phyloP scores from a whole-genome alignment of 2,797 vertebrate genomes.

The Phaenicophaeus curvirostris region DNA sequence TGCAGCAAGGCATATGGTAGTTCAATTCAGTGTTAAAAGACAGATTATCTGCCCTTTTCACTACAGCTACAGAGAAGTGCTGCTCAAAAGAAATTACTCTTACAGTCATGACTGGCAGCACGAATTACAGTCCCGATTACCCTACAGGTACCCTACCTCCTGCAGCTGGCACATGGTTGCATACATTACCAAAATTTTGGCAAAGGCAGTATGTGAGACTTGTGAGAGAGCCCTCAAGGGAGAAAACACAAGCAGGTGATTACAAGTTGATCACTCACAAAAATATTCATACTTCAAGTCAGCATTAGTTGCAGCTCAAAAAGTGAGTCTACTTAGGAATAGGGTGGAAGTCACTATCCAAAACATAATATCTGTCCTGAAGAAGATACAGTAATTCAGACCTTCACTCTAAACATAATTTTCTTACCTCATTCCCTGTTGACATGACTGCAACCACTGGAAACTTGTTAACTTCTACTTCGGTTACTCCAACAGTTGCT shows the following conservation, averaged over 20 bases:
- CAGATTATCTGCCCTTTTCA: neutral
- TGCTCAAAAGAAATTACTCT: neutral
- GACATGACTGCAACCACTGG: slow-evolving; percentile 99
- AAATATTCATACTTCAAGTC: neutral
- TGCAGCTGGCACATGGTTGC: neutral
- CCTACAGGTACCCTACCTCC: no score
- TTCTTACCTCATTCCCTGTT: slow-evolving; percentile 95
- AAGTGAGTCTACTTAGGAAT: neutral
- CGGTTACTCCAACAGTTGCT: slow-evolving; percentile 96
- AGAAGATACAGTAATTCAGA: neutral
- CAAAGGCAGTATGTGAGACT: neutral
- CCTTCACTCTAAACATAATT: neutral
- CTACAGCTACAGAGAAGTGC: neutral
- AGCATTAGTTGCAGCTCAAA: neutral
- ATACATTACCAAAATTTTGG: neutral
- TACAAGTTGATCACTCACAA: neutral
- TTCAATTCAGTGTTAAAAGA: neutral
- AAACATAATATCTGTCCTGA: neutral
- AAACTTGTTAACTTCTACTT: slow-evolving; percentile 99
- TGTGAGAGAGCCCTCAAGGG: neutral
- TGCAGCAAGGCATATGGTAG: neutral
- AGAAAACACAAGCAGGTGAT: neutral
- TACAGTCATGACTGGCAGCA: neutral
- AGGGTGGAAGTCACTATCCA: neutral
- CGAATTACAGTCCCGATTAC: neutral